Percentiles rank a stretch among this genome's conserved stretches.
Evolutionary conservation across 2,113 vertebrate species (phyloP).

Genomic region (Copsychus sechellarum): DNA sequence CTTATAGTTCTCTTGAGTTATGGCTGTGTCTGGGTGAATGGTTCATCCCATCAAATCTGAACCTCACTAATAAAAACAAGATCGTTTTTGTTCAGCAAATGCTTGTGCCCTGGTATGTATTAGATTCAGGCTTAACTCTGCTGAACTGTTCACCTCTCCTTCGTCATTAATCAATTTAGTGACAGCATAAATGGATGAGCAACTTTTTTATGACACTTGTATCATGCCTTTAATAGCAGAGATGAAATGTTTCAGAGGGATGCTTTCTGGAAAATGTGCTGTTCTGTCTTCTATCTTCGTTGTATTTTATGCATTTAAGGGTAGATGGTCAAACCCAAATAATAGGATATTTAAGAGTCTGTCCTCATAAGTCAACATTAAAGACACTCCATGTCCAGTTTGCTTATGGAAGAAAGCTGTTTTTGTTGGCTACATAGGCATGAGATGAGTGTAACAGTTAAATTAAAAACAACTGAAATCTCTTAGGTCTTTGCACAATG

Average conservation of each 20-base stretch:
- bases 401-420: slow-evolving; percentile 15
- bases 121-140: slow-evolving; percentile 63
- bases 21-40: slow-evolving; percentile 50
- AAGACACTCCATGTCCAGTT: slow-evolving; percentile 25
- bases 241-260: slow-evolving; percentile 36
- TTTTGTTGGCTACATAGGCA: not conserved
- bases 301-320: slow-evolving; percentile 42
- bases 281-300: not conserved
- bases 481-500: not conserved
- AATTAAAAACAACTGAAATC: not conserved
- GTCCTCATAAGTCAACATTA: slow-evolving; percentile 53
- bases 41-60: slow-evolving; percentile 65
- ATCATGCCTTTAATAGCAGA: slow-evolving; percentile 60
- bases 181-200: slow-evolving; percentile 61
- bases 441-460: not conserved
- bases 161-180: slow-evolving; percentile 70
- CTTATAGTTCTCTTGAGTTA: slow-evolving; percentile 35
- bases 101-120: slow-evolving; percentile 46
- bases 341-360: slow-evolving; percentile 22
- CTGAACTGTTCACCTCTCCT: slow-evolving; percentile 73
- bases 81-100: slow-evolving; percentile 32
- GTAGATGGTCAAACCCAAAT: not conserved
- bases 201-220: slow-evolving; percentile 58
- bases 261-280: slow-evolving; percentile 17
- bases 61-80: slow-evolving; percentile 64